Evolutionary conservation across 92 coral and sea anemone genomes (phyloP), one percentile per base, ranked within the genome.

Genomic region (Chrysogorgia sp.): DNA sequence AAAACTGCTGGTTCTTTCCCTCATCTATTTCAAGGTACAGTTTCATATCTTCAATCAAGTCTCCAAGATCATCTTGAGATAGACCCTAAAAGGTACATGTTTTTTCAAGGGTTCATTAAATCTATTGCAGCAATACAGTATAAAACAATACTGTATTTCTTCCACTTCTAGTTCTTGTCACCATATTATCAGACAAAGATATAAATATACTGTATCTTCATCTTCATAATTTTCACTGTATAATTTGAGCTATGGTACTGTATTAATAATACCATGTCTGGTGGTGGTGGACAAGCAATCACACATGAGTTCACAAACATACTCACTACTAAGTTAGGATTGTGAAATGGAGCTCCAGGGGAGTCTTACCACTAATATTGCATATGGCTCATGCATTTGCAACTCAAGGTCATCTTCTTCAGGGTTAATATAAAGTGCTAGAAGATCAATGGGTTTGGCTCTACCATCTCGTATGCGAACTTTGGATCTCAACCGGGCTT

Each of bases 351-450:
- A n/a, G n/a, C n/a, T n/a, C n/a, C n/a, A n/a, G n/a, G n/a, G 23
- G 53, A 8, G 7, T 61, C 98, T 59, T 83, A 91, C 98, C 96
- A 94, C 97, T 24, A 91, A 70, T 13, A 94, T 86, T 25, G 90
- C 90, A 74, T 91, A 94, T 3, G 98, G 98, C 45, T 94, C 98
- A 83, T 94, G 98, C 97, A 94, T 94, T 71, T 94, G 90, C 21
- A 89, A 87, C 53, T 94, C 98, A 30, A 94, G 82, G 63, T 91
- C 90, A 58, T 94, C 91, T 25, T 88, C 96, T 41, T 84, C 89
- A 24, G 86, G 62, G 74, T 87, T 89, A 76, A 94, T 90, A 49
- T 94, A 94, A 58, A 89, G 93, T 12, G 98, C 98, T 70, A 94
- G 81, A 1, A 94, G 87, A 81, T 94, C 98, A 74, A 94, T 94